Evolutionary conservation across 2,113 vertebrate genomes (phyloP).

Genomic region (Polyodon spathula): DNA sequence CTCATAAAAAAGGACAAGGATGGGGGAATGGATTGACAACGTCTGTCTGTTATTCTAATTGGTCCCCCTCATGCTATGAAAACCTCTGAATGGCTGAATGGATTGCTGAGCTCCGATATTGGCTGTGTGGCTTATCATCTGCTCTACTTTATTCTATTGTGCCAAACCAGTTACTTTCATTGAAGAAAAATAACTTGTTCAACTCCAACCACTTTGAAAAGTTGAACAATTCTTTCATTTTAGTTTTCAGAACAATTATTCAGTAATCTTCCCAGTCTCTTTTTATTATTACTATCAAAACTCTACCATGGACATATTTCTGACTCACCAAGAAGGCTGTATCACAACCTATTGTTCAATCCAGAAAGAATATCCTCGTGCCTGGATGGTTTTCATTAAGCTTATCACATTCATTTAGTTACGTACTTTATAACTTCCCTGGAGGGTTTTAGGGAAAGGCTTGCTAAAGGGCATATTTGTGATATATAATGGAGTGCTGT

Average conservation of each 20-base stretch:
- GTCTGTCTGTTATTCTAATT: no score
- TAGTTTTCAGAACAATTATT: conserved; percentile 37
- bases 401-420: conserved; percentile 56
- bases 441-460: conserved; percentile 28
- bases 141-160: no score
- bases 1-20: no score
- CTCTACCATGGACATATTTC: background rate
- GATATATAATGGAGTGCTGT: conserved; percentile 33
- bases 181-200: background rate
- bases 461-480: conserved; percentile 26
- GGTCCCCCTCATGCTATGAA: no score
- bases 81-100: no score
- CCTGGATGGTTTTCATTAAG: conserved; percentile 51
- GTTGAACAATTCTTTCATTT: background rate
- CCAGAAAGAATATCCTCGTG: conserved; percentile 23
- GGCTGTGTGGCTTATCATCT: no score
- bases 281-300: conserved; percentile 41
- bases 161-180: background rate
- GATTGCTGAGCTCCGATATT: no score
- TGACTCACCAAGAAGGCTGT: background rate
- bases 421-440: conserved; percentile 51
- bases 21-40: no score
- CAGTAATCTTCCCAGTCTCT: conserved; percentile 55
- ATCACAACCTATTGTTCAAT: conserved; percentile 1
- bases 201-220: background rate